Conservation (phyloP, 2,113 vertebrate species). For the Petroica traversi region DNA sequence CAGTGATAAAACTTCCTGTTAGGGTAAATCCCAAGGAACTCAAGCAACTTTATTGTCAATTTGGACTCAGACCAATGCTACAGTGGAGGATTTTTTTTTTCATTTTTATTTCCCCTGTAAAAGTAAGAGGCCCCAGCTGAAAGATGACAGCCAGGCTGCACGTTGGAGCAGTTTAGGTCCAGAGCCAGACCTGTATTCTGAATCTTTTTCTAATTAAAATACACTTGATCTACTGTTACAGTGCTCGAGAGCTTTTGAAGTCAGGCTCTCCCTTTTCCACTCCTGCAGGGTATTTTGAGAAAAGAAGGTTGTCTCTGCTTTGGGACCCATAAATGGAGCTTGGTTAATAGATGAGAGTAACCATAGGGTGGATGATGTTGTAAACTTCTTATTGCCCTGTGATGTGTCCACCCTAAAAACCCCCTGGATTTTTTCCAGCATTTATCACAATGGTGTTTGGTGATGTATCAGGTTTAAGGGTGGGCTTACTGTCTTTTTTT, state of each 20-base stretch:
- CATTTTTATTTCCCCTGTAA: constrained; percentile 44
- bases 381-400: background rate
- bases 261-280: background rate
- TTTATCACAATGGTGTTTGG: background rate
- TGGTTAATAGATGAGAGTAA: background rate
- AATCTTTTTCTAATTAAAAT: constrained; percentile 58
- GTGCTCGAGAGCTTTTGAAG: constrained; percentile 24
- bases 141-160: constrained; percentile 18
- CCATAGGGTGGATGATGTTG: background rate
- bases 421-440: background rate
- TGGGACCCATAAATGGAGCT: background rate
- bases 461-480: background rate
- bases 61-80: constrained; percentile 34
- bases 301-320: background rate
- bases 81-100: constrained; percentile 22
- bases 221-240: constrained; percentile 29
- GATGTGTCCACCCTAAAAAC: background rate
- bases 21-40: constrained; percentile 36
- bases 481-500: background rate
- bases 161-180: background rate
- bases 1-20: constrained; percentile 45
- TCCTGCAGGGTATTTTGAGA: background rate
- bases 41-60: constrained; percentile 18
- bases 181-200: background rate
- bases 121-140: constrained; percentile 44